Conservation (phyloP, 2,797 vertebrate species). For the Gymnopithys bicolor region DNA sequence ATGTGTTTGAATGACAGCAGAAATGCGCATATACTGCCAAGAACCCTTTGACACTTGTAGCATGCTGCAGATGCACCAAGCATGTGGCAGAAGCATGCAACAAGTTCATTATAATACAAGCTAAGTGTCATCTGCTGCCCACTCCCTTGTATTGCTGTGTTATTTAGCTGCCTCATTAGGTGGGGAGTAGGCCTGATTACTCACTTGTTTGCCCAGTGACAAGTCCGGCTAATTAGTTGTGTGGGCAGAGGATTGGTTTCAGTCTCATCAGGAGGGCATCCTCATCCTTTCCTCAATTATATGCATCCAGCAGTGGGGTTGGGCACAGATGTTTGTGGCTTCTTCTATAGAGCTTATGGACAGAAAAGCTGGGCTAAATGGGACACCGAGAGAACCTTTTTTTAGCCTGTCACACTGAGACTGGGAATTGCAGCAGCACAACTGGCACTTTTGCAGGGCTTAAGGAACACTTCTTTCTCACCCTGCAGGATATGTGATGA, state of each 20-base stretch:
- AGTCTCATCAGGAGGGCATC: neutral
- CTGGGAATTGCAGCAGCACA: neutral
- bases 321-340: neutral
- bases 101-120: neutral
- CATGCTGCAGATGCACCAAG: neutral
- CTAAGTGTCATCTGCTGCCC: neutral
- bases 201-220: neutral
- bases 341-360: neutral
- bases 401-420: neutral
- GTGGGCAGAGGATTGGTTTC: neutral
- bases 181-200: neutral
- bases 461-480: conserved; percentile 12
- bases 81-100: neutral
- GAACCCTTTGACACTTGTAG: neutral
- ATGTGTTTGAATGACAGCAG: neutral
- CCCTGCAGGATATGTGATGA: neutral
- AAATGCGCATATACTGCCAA: neutral
- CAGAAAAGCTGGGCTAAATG: neutral
- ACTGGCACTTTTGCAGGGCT: neutral
- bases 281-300: conserved; percentile 11
- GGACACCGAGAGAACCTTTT: neutral
- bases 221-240: neutral
- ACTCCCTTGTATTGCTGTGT: neutral
- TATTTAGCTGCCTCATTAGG: neutral
- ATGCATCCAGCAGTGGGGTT: neutral